A percentile compares a stretch with the other conserved stretches of the same genome.
Conservation (phyloP, 1,140 invertebrate species). For the Cotesia typhae region DNA sequence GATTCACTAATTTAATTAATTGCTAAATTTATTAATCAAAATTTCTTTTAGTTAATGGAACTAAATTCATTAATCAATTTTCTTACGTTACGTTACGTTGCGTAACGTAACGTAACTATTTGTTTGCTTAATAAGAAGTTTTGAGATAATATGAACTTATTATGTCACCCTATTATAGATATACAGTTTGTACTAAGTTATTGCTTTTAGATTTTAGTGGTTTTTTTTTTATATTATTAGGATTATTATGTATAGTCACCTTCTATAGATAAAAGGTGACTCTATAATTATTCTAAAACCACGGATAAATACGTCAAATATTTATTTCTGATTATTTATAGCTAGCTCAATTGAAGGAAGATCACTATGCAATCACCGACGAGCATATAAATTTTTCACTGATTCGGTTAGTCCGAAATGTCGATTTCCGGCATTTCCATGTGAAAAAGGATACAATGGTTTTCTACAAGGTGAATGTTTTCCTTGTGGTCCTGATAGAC, state of each 20-base stretch:
- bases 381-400: conserved; percentile 93
- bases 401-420: conserved; percentile 91
- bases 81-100: too few species aligned
- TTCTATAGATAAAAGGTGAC: background rate
- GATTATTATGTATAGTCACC: background rate
- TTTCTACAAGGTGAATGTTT: conserved; percentile 82
- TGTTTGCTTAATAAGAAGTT: too few species aligned
- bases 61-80: too few species aligned
- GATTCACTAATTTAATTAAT: too few species aligned
- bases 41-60: too few species aligned
- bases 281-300: background rate
- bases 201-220: too few species aligned
- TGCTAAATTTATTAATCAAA: too few species aligned
- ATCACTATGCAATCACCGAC: conserved; percentile 88
- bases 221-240: background rate
- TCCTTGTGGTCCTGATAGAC: conserved; percentile 69
- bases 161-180: too few species aligned
- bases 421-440: conserved; percentile 88
- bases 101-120: too few species aligned
- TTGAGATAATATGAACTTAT: too few species aligned
- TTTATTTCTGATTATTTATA: conserved; percentile 51
- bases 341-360: conserved; percentile 84
- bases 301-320: conserved; percentile 13
- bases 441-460: conserved; percentile 81
- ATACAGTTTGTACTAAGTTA: too few species aligned